Evolutionary conservation across 2,797 vertebrate species (phyloP), one percentile per base, ranked within the genome.

Genomic region (Hirundo rustica): DNA sequence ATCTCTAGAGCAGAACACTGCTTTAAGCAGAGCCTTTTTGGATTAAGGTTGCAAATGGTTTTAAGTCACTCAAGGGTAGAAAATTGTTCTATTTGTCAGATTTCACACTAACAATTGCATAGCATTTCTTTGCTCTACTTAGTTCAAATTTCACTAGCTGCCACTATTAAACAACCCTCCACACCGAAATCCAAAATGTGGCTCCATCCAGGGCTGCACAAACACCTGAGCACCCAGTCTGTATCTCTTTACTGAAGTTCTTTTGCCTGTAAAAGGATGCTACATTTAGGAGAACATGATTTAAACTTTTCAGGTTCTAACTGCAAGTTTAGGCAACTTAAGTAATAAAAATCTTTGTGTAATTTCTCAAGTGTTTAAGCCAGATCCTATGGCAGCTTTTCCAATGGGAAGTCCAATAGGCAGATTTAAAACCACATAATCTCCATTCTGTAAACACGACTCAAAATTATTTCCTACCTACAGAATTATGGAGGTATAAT

Each of bases 81-180:
- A 94, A 94, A 92, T 74, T 44, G 50, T 89, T 82, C 60, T 76
- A 38, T 92, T 81, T 91, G 80, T 82, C 93, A 93, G 48, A 94
- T 93, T 92, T 91, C 77, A 85, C 92, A 89, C 68, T 76, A 93
- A 70, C 85, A 87, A 91, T 36, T 73, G 45, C 50, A 73, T 29
- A 60, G 60, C 48, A 91, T 79, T 92, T 95, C 50, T 65, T 82
- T 61, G 55, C 74, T 92, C 77, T 78, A 71, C 64, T 91, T 90
- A 72, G 45, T 64, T 85, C 45, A 17, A 87, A 87, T 82, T 92
- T 85, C 81, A 85, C 36, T 64, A 18, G 57, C 45, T 94, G 78
- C 57, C 50, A 67, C 77, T 76, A 66, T 50, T 62, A 70, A 94
- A 78, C 58, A 95, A 51, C 25, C 34, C 27, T 89, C 55, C 42